Percentiles rank a stretch among this genome's conserved stretches.
Conservation (phyloP, 2,113 vertebrate genomes). For the Phalacrocorax aristotelis region DNA sequence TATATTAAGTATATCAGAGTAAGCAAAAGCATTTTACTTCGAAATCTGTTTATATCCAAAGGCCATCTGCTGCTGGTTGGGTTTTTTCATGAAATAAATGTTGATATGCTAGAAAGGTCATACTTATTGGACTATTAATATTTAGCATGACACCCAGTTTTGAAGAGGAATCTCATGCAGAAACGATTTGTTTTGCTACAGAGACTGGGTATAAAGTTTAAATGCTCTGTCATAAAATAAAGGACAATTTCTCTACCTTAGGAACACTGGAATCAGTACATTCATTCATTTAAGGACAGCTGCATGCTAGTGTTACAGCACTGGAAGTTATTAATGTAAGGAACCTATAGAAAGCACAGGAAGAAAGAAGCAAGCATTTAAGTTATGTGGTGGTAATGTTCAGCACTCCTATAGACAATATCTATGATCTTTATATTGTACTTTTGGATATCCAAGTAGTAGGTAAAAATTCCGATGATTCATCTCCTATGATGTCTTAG, state of each 20-base stretch:
- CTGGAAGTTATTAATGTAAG: not conserved
- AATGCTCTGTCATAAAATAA: not conserved
- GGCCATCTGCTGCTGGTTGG: slow-evolving; percentile 36
- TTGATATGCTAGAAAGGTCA: not conserved
- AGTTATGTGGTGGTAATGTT: not conserved
- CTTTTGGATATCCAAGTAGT: not conserved
- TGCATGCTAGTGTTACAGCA: not conserved
- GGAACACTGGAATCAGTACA: not conserved
- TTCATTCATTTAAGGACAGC: not conserved
- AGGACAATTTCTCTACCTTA: not conserved
- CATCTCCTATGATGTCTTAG: not conserved
- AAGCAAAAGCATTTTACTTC: slow-evolving; percentile 34
- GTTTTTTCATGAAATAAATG: not conserved
- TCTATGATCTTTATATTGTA: not conserved
- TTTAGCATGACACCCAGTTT: not conserved
- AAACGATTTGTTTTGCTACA: not conserved
- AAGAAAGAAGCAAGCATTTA: not conserved
- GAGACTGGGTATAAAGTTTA: not conserved
- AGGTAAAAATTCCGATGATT: not conserved
- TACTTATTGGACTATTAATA: slow-evolving; percentile 12
- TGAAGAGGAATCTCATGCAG: slow-evolving; percentile 1
- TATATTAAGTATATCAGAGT: slow-evolving; percentile 19
- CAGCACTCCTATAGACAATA: not conserved
- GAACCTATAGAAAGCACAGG: not conserved
- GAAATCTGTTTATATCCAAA: slow-evolving; percentile 51